A percentile compares a stretch with the other conserved stretches of the same genome.
Evolutionary conservation across 2,888 invertebrate genomes (phyloP).

Genomic region (Scaptodrosophila latifasciaeformis): DNA sequence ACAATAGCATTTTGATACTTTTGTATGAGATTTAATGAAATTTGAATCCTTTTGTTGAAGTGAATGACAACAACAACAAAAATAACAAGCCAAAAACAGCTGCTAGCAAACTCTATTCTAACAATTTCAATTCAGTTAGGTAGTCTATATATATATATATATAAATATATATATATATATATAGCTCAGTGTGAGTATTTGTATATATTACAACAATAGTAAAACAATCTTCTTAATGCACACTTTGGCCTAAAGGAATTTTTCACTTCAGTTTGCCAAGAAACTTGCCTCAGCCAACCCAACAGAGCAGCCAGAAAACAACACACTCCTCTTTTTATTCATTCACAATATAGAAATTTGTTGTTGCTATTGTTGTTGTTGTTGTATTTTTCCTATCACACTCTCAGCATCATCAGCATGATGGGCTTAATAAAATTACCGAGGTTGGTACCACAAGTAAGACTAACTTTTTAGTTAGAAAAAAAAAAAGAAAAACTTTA

Average conservation of each 20-base stretch:
- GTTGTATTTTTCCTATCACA: constrained; percentile 43
- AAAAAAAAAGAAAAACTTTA: no score
- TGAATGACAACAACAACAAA: constrained; percentile 44
- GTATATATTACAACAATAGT: constrained; percentile 58
- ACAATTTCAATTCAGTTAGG: no score
- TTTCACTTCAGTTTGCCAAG: constrained; percentile 59
- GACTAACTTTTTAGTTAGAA: no score
- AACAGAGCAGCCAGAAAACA: constrained; percentile 19
- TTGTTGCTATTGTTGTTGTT: no score
- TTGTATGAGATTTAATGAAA: constrained; percentile 69
- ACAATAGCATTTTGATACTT: constrained; percentile 68
- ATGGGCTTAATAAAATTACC: no score
- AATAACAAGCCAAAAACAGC: constrained; percentile 3
- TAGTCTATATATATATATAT: no score
- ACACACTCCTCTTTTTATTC: no score
- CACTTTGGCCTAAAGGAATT: constrained; percentile 69
- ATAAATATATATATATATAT: background rate
- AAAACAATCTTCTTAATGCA: constrained; percentile 69
- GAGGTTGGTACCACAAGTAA: no score
- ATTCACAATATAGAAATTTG: no score
- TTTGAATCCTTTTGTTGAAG: constrained; percentile 68
- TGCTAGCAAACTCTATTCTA: constrained; percentile 13
- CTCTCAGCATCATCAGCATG: constrained; percentile 26
- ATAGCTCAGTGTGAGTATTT: background rate
- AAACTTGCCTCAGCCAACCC: constrained; percentile 35